A percentile compares a stretch with the other conserved stretches of the same genome.
Evolutionary conservation across 2,113 vertebrate genomes (phyloP).

Genomic region (Pseudonaja textilis): DNA sequence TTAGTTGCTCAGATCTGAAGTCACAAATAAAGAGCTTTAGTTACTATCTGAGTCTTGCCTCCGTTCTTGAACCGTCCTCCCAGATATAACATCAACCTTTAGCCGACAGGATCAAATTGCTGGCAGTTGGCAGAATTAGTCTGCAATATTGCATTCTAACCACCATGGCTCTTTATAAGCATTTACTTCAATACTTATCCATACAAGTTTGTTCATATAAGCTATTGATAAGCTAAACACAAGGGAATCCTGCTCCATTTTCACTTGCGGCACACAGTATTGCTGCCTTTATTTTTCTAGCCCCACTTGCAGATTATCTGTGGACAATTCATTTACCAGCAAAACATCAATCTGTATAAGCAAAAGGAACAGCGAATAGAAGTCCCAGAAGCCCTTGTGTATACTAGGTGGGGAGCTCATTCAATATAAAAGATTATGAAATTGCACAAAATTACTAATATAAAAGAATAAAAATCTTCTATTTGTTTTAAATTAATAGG

Average conservation of each 20-base stretch:
- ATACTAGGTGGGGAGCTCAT: not conserved
- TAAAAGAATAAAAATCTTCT: not conserved
- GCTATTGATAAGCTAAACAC: not conserved
- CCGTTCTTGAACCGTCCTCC: no score
- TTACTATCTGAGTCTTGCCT: no score
- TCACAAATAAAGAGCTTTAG: no score
- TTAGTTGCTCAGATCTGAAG: no score
- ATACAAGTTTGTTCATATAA: not conserved
- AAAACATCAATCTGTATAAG: not conserved
- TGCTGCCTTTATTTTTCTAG: not conserved
- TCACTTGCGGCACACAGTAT: not conserved
- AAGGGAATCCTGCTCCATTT: not conserved
- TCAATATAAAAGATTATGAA: not conserved
- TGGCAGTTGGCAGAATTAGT: no score
- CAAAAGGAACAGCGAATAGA: not conserved
- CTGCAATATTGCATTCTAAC: no score
- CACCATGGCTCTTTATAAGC: not conserved
- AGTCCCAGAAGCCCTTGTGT: not conserved
- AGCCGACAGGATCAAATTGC: no score
- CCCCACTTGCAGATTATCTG: not conserved
- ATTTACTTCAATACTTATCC: not conserved
- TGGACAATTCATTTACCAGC: not conserved
- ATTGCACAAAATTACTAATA: not conserved
- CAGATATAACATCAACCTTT: no score
- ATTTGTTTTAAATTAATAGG: not conserved